Base-by-base conservation (phyloP, 2,113 vertebrate species). In the Perccottus glenii region DNA sequence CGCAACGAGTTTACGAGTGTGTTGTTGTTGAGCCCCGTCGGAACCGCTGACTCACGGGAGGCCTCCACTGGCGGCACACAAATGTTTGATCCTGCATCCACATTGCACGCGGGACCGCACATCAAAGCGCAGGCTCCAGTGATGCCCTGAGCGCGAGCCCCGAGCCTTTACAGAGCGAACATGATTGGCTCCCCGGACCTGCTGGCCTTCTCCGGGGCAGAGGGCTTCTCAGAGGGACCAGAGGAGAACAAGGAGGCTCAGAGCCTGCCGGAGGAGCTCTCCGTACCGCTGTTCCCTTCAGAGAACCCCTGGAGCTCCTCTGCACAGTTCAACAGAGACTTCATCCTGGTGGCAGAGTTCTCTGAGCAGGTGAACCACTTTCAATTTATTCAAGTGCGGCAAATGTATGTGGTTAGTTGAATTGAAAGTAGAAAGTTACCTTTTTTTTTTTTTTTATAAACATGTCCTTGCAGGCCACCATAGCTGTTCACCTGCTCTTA, bases 181-280 rank as follows among this genome's bases (percentile, higher is more conserved):
- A 99, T 99, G 97, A 98, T 99, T 85, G 94, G 95, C 50, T 96
- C 97, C 74, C 97, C 97, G 82, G 97, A 99, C 72, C 90, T 99
- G 86, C 90, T 99, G 90, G 95, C 96, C 50, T 98, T 98, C 82
- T 95, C 95, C 60, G 90, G 90, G 80, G 91, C 94, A 8, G 92
- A 94, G n/a, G 94, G 93, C 12, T 94, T 94, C 40, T 9, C 35
- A n/a, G 91, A 90, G 36, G 93, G 94, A 27, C 76, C 83, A 75
- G 72, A 91, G 88, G 73, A 72, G 77, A 47, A 80, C 62, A 75
- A 51, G 55, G 93, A 93, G 55, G 19, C 44, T 1, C 88, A 70
- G 1, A 80, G 73, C 8, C 85, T 96, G 42, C 96, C 96, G 0
- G 95, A 97, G 58, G 96, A 96, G 52, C 93, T 97, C 51, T 96